These are phyloP conservation scores for Channallabes apus DNA, from an alignment of 2,797 vertebrate genomes.

Conservation along the genomic window DNA sequence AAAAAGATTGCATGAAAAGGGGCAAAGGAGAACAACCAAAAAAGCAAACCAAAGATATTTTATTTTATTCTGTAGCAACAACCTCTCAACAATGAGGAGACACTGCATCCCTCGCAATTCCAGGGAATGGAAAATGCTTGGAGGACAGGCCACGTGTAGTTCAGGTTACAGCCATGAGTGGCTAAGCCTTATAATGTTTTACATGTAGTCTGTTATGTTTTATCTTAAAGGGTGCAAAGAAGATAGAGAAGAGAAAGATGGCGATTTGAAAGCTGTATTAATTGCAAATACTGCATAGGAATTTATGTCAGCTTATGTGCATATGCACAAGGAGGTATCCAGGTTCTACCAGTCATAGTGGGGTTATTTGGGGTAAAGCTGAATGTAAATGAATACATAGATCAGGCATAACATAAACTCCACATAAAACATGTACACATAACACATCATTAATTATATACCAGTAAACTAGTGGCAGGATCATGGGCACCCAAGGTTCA, in stretches of 20 bases:
- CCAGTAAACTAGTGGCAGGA: too few species aligned
- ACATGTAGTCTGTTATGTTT: too few species aligned
- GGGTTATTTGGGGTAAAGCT: background rate
- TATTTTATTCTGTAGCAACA: too few species aligned
- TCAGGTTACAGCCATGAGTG: background rate
- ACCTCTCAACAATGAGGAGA: background rate
- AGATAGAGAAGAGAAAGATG: background rate
- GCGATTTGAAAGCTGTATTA: background rate
- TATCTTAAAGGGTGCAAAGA: background rate
- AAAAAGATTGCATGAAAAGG: too few species aligned
- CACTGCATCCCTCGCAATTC: background rate
- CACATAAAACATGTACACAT: too few species aligned
- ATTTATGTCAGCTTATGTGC: conserved; percentile 4
- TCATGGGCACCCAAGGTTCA: too few species aligned
- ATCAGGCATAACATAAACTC: too few species aligned
- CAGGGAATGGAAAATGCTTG: background rate
- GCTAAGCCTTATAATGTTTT: background rate
- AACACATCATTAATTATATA: too few species aligned
- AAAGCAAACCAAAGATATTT: too few species aligned
- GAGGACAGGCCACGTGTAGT: background rate
- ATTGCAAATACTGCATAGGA: too few species aligned
- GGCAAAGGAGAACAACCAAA: too few species aligned
- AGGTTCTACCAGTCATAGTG: background rate
- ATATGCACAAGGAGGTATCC: background rate
- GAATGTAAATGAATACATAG: background rate